These are phyloP conservation scores for Chiloscyllium plagiosum DNA, from an alignment of 2,113 vertebrate species.

Conservation along the genomic window DNA sequence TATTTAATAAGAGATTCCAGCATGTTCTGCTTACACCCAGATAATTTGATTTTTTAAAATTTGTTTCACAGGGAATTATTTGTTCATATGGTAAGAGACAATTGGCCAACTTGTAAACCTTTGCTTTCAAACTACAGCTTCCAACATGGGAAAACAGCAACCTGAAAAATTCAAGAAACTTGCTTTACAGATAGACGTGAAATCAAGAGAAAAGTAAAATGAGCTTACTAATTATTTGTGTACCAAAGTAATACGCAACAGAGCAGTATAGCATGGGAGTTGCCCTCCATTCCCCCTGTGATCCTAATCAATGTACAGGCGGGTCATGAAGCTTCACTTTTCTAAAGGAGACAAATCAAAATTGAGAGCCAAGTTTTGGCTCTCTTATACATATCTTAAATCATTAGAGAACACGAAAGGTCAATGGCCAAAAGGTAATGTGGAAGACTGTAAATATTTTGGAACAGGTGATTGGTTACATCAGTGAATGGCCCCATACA, in stretches of 20 bases:
- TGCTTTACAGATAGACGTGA: not conserved
- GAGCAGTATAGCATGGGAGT: not conserved
- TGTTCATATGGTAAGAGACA: not conserved
- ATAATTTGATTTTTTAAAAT: not conserved
- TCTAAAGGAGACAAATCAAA: not conserved
- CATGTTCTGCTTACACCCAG: not conserved
- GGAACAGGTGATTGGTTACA: not conserved
- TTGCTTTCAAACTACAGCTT: not conserved
- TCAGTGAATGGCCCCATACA: not conserved
- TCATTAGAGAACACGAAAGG: not conserved
- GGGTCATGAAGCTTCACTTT: not conserved
- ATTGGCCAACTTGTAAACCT: not conserved
- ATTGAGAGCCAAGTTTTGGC: not conserved
- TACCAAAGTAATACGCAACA: not conserved
- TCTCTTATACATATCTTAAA: not conserved
- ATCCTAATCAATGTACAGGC: not conserved
- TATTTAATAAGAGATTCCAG: not conserved
- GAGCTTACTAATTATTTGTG: not conserved
- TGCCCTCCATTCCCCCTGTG: not conserved
- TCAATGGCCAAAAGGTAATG: not conserved
- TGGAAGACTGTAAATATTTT: not conserved
- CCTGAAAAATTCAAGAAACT: not conserved
- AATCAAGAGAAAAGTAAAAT: not conserved
- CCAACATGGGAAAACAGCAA: not conserved
- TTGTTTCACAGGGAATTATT: not conserved